Percentiles rank a stretch among this genome's conserved stretches.
Conservation (phyloP, 2,888 invertebrate species). For the Sphaerophoria rueppellii region DNA sequence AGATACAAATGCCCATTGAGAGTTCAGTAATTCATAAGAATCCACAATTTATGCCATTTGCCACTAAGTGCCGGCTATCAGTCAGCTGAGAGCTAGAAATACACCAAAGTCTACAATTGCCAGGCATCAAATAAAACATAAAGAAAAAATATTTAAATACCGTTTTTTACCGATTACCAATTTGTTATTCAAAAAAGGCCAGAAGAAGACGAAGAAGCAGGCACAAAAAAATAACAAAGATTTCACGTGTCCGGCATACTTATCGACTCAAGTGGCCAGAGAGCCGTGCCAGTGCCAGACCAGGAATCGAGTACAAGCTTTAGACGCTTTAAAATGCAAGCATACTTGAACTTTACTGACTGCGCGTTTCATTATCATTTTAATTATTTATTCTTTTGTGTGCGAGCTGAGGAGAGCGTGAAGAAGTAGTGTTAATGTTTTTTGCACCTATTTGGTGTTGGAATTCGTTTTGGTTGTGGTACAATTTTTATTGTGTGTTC, state of each 20-base stretch:
- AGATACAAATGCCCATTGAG: constrained; percentile 68
- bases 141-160: constrained; percentile 69
- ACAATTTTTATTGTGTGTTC: background rate
- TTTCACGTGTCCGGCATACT: constrained; percentile 70
- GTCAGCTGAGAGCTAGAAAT: constrained; percentile 34
- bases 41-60: constrained; percentile 51
- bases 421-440: constrained; percentile 37
- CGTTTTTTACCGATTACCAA: constrained; percentile 71
- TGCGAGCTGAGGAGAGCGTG: constrained; percentile 14
- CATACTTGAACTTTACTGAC: constrained; percentile 20
- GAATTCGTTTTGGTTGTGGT: constrained; percentile 25
- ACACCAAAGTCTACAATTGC: constrained; percentile 8
- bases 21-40: constrained; percentile 73
- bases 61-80: constrained; percentile 64
- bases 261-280: constrained; percentile 46
- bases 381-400: constrained; percentile 63
- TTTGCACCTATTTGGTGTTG: constrained; percentile 34
- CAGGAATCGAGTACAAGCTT: constrained; percentile 62
- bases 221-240: constrained; percentile 39
- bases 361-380: constrained; percentile 67
- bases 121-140: constrained; percentile 61
- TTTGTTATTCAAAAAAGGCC: constrained; percentile 65
- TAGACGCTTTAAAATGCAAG: constrained; percentile 69
- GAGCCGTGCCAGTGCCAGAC: background rate
- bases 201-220: constrained; percentile 21